These are phyloP conservation scores for Sinocyclocheilus maitianheensis DNA, from an alignment of 2,113 vertebrate genomes.

Conservation along the genomic window DNA sequence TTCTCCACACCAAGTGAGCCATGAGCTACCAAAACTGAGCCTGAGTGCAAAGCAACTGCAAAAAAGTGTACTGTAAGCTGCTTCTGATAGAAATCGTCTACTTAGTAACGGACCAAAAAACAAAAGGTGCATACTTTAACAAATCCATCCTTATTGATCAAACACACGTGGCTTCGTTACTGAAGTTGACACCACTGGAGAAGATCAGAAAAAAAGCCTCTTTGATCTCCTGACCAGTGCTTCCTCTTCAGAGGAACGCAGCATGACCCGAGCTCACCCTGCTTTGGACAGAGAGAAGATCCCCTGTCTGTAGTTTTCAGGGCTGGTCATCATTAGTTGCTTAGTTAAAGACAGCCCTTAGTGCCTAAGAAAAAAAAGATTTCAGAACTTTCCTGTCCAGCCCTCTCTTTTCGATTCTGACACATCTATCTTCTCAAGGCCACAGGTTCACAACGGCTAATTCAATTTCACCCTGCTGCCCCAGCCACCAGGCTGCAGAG, in stretches of 20 bases:
- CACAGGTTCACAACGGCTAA: constrained; percentile 69
- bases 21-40: not conserved
- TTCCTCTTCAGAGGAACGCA: constrained; percentile 71
- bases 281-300: constrained; percentile 70
- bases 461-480: constrained; percentile 73
- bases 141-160: constrained; percentile 29
- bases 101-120: not conserved
- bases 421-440: constrained; percentile 27
- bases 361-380: constrained; percentile 10
- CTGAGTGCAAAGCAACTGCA: not conserved
- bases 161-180: constrained; percentile 52
- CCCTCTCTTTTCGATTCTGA: constrained; percentile 61
- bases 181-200: constrained; percentile 39
- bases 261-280: constrained; percentile 68
- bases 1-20: not conserved
- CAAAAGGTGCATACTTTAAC: not conserved
- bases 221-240: constrained; percentile 76
- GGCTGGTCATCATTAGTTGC: constrained; percentile 41
- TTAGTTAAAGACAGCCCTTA: constrained; percentile 43
- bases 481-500: constrained; percentile 69
- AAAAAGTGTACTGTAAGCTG: not conserved
- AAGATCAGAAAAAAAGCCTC: constrained; percentile 63
- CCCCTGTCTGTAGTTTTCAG: constrained; percentile 69
- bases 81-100: not conserved
- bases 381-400: constrained; percentile 39